These are phyloP conservation scores for Mycalesis mineus DNA, from an alignment of 2,888 invertebrate species.

Conservation along the genomic window DNA sequence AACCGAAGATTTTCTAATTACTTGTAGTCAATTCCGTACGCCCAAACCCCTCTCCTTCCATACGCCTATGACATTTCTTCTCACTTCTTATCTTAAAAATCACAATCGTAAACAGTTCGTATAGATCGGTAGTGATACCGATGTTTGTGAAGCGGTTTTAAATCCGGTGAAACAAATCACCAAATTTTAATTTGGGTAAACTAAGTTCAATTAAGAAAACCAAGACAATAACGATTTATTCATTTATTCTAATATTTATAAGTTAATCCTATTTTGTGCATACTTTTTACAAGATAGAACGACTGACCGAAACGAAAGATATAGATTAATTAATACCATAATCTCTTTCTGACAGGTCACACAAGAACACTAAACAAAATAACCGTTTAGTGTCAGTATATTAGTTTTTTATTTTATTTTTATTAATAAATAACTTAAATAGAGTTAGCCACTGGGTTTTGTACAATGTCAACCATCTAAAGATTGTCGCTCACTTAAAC, in stretches of 20 bases:
- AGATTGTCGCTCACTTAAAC: neutral
- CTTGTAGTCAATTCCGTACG: too few species aligned
- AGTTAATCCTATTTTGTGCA: constrained; percentile 67
- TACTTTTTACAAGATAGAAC: constrained; percentile 63
- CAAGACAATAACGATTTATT: neutral
- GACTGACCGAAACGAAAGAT: constrained; percentile 37
- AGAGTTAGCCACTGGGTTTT: constrained; percentile 64
- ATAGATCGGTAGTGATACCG: too few species aligned
- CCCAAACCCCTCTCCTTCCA: too few species aligned
- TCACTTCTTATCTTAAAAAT: too few species aligned
- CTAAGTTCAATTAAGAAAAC: neutral
- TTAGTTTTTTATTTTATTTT: constrained; percentile 19
- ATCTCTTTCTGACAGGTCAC: constrained; percentile 10
- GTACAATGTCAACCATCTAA: constrained; percentile 71
- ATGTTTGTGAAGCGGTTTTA: too few species aligned
- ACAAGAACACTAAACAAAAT: constrained; percentile 5
- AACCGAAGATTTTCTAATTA: too few species aligned
- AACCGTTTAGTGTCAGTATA: constrained; percentile 10
- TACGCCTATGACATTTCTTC: too few species aligned
- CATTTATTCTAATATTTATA: constrained; percentile 57
- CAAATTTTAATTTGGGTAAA: too few species aligned
- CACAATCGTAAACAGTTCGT: too few species aligned
- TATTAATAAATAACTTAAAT: constrained; percentile 71
- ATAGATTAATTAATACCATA: neutral
- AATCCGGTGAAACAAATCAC: too few species aligned